Percentiles rank a stretch among this genome's conserved stretches.
Evolutionary conservation across 2,113 vertebrate genomes (phyloP).

Genomic region (Propithecus coquereli): DNA sequence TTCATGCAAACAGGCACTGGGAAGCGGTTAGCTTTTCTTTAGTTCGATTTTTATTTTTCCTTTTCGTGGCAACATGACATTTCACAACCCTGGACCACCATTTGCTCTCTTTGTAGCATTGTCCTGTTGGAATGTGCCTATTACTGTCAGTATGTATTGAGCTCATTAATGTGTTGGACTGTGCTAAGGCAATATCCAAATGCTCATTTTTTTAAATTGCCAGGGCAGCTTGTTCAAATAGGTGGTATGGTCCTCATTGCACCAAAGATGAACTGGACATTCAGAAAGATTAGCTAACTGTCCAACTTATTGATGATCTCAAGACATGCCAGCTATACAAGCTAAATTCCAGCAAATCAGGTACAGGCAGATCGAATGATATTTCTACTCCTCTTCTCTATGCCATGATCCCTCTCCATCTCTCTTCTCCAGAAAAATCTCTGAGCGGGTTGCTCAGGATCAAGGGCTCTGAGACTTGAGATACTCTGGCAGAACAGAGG

Average conservation of each 20-base stretch:
- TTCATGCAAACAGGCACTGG: background rate
- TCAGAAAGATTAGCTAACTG: background rate
- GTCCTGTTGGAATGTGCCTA: background rate
- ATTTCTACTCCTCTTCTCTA: rapidly evolving
- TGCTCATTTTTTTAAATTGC: background rate
- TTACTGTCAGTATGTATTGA: background rate
- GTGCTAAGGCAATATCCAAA: background rate
- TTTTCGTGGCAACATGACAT: background rate
- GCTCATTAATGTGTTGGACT: background rate
- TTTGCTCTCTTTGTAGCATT: background rate
- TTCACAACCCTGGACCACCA: background rate
- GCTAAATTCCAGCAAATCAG: background rate
- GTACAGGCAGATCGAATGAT: background rate
- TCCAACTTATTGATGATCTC: background rate
- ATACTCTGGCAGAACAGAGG: background rate
- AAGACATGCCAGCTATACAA: background rate
- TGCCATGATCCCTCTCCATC: too few relatives aligned
- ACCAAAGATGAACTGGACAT: background rate
- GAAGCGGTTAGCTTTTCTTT: background rate
- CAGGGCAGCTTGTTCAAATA: background rate
- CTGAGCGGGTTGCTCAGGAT: background rate
- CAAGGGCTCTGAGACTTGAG: background rate
- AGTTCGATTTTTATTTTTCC: background rate
- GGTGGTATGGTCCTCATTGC: background rate
- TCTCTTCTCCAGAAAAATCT: background rate